phyloP scores from a whole-genome alignment of 2,888 invertebrate genomes.

The Acrobasis repandana region DNA sequence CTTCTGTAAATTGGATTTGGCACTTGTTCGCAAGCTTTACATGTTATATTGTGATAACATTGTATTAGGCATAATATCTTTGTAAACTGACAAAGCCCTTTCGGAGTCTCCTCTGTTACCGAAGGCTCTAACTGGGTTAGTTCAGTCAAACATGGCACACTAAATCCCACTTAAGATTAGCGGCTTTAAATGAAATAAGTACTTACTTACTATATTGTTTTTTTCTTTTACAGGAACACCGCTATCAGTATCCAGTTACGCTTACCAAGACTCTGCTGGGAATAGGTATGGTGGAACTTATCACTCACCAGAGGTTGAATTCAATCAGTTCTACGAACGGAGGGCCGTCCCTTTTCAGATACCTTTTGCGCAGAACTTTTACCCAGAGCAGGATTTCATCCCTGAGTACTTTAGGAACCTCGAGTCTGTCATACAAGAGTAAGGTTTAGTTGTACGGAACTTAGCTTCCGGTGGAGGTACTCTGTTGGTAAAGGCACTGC shows the following conservation, averaged over 20 bases:
- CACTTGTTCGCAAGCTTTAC: no score
- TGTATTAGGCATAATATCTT: no score
- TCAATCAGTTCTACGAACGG: conserved; percentile 44
- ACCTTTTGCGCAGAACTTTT: conserved; percentile 38
- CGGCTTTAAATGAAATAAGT: no score
- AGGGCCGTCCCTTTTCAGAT: conserved; percentile 31
- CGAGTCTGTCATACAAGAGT: conserved; percentile 65
- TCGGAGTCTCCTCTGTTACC: no score
- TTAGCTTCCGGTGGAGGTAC: conserved; percentile 60
- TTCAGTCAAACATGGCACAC: no score
- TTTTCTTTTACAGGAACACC: conserved; percentile 29
- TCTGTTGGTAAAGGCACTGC: conserved; percentile 23
- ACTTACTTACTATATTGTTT: neutral
- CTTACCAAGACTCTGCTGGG: conserved; percentile 66
- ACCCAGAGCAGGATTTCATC: conserved; percentile 54
- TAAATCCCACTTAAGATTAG: no score
- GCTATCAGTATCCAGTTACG: conserved; percentile 58
- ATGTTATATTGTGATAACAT: no score
- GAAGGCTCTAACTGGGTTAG: no score
- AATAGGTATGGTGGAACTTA: conserved; percentile 74
- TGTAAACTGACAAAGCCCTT: no score
- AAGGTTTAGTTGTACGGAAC: conserved; percentile 46
- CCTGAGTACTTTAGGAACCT: conserved; percentile 67
- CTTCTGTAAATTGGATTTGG: no score
- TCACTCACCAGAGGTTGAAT: conserved; percentile 44